Percentiles rank a stretch among this genome's conserved stretches.
These are phyloP conservation scores for Alectura lathami DNA, from an alignment of 2,113 vertebrate genomes.

Conservation along the genomic window DNA sequence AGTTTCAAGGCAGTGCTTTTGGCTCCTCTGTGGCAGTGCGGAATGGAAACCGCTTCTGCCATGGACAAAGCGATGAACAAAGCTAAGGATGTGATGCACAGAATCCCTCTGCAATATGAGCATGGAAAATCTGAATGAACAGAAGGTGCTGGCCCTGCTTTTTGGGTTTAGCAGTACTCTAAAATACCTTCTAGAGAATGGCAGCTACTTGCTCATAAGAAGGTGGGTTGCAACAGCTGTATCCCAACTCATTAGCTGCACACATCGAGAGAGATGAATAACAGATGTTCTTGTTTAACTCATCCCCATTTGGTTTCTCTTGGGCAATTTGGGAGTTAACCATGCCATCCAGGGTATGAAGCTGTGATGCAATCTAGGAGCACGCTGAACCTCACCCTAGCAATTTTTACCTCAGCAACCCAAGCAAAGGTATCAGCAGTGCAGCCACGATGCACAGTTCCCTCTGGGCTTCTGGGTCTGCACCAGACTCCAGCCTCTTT, in stretches of 20 bases:
- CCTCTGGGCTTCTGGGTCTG: background rate
- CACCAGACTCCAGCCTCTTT: background rate
- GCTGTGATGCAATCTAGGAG: background rate
- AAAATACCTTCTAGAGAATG: background rate
- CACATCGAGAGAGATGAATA: background rate
- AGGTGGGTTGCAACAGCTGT: background rate
- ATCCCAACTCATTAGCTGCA: background rate
- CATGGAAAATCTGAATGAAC: background rate
- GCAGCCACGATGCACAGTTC: background rate
- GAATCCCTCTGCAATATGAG: background rate
- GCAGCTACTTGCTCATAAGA: background rate
- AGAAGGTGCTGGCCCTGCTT: background rate
- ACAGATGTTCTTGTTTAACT: background rate
- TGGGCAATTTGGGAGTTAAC: background rate
- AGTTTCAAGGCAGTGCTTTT: constrained; percentile 35
- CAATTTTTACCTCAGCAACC: background rate
- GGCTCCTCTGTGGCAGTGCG: background rate
- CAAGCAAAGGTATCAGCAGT: background rate
- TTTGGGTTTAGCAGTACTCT: background rate
- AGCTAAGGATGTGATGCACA: fast-evolving
- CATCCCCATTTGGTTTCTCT: background rate
- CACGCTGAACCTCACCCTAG: background rate
- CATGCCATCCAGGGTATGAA: background rate
- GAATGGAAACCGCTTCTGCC: background rate
- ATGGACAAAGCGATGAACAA: background rate